A percentile compares a stretch with the other conserved stretches of the same genome.
Evolutionary conservation across 2,113 vertebrate genomes (phyloP).

Genomic region (Sceloporus undulatus): DNA sequence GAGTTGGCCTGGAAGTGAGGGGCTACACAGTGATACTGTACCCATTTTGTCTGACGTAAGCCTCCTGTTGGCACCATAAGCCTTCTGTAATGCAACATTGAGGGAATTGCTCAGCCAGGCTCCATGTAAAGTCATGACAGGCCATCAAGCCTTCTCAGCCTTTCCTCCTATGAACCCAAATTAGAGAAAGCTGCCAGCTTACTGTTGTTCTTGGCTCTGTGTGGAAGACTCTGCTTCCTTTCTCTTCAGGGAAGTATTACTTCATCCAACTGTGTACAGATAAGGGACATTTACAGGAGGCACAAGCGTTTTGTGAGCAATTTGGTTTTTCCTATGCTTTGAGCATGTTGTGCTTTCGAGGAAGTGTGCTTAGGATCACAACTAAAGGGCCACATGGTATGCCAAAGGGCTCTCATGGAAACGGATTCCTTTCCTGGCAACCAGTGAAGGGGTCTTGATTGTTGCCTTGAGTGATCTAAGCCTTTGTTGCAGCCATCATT

Average conservation of each 20-base stretch:
- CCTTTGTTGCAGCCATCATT: neutral
- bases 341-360: neutral
- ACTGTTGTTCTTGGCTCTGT: neutral
- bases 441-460: neutral
- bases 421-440: neutral
- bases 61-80: neutral
- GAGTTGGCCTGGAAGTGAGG: neutral
- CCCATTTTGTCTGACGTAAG: neutral
- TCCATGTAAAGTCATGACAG: neutral
- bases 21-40: neutral
- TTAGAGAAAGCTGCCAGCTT: neutral
- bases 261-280: constrained; percentile 17
- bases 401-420: neutral
- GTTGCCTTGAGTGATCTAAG: neutral
- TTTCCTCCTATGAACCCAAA: constrained; percentile 4
- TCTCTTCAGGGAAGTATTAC: constrained; percentile 7
- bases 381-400: neutral
- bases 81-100: neutral
- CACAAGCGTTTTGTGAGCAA: neutral
- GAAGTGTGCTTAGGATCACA: neutral
- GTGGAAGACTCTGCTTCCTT: neutral
- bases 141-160: neutral
- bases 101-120: neutral
- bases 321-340: neutral
- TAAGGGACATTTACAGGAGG: neutral